Evolutionary conservation across 2,888 invertebrate species (phyloP), one percentile per base, ranked within the genome.

Genomic region (Dryocosmus kuriphilus): DNA sequence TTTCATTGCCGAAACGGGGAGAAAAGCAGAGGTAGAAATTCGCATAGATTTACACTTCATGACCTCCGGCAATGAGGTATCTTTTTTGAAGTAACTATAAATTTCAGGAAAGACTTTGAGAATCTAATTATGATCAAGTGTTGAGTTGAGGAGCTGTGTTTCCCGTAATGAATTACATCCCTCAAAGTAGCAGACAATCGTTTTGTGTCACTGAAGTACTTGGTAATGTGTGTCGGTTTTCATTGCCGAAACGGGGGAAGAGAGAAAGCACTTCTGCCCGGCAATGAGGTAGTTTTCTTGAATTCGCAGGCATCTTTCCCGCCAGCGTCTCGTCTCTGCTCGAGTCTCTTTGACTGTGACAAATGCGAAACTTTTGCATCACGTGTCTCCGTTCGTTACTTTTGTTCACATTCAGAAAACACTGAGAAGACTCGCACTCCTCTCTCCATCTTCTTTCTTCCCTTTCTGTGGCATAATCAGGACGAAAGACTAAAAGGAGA

Each of bases 261-360:
- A 75, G 81, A 80, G 82, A 85, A 84, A 85, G 85, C 85, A 76
- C 63, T 83, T 55, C 84, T 85, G 79, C 83, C 81, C 77, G 71
- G 82, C 81, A 86, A 84, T 86, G 84, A 86, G 67, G 83, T 67
- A 81, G 86, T 84, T 87, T 87, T 85, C 87, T 87, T 87, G 84
- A 87, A 86, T 86, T 85, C 80, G 81, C 81, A 83, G 85, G 85
- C 82, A 79, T 63, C 67, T 30, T 35, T 35, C 35, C 75, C 75
- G 41, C 57, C 14, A 41, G 41, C 65, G 38, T 65, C 35, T 75
- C 73, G 81, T 51, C 75, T 14, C 75, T 14, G n/a, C 22, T 41
- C 5, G 24, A 60, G 60, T 16, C 65, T 30, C 61, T 63, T 63
- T 74, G n/a, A 65, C 24, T 46, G 19, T 16, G 16, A 57, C 74